Conservation (phyloP, 2,113 vertebrate genomes). For the Pogonocichla stellata region DNA sequence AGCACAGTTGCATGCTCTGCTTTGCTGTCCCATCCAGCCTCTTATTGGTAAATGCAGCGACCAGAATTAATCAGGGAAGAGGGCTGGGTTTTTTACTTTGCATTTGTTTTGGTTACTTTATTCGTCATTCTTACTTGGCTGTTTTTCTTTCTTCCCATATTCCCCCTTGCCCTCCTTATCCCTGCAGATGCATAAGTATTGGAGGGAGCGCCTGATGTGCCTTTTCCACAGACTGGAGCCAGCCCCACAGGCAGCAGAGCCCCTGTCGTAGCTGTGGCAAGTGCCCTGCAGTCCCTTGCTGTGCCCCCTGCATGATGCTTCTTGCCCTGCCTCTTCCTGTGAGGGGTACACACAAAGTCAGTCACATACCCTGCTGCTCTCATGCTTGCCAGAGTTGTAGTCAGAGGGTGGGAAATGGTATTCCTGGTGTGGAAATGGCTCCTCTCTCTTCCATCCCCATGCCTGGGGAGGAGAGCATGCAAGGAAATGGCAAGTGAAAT, state of each 20-base stretch:
- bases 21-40: background rate
- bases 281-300: background rate
- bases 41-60: background rate
- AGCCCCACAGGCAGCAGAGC: background rate
- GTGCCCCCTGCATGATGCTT: background rate
- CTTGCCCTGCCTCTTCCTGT: background rate
- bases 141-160: background rate
- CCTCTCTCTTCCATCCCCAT: background rate
- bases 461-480: accelerated
- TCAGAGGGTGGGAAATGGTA: background rate
- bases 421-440: background rate
- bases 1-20: background rate
- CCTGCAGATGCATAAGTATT: background rate
- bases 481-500: background rate
- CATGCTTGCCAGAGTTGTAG: background rate
- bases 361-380: background rate
- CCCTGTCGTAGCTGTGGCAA: accelerated
- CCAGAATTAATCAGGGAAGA: background rate
- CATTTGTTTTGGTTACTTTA: background rate
- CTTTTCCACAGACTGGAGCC: accelerated
- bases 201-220: background rate
- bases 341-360: accelerated
- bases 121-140: background rate
- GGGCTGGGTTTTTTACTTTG: background rate
- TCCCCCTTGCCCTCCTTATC: background rate